Evolutionary conservation across 2,888 invertebrate species (phyloP), one percentile per base, ranked within the genome.

Genomic region (Steinernema hermaphroditum): DNA sequence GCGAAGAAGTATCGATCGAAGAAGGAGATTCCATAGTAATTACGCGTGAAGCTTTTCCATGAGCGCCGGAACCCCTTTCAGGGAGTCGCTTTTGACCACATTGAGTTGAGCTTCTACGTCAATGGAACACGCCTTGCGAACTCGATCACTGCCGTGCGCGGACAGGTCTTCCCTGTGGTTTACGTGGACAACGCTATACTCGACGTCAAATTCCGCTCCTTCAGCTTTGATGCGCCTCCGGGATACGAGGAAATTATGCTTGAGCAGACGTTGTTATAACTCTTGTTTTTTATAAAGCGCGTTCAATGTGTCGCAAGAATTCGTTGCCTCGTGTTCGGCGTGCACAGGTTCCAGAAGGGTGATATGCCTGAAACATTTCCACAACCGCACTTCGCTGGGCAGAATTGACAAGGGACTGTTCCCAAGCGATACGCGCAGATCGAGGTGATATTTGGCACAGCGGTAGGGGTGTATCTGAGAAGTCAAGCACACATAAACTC

Each of bases 161-260:
- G 89, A 8, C 77, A 83, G 77, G 80, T 85, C 4, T 85, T 80
- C 72, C 85, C 85, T 8, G 74, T 79, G 75, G 82, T 91, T 91
- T 74, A 89, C 94, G 96, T 97, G 85, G 96, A 96, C 86, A 95
- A 96, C 87, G 96, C 97, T 34, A 96, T 97, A 82, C 88, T 98
- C 89, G 98, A 98, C 88, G 92, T 96, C 78, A 92, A 94, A 84
- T 91, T 97, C 87, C 93, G 93, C 82, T 92, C 92, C 87, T 96
- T 96, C 87, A 91, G 91, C 79, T 92, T 93, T 87, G 90, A 92
- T 0, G 92, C 93, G 44, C 88, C 88, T 1, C 87, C 89, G 0
- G 89, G 91, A 70, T 96, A 96, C 46, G 96, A 92, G 87, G 95
- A 96, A 83, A 96, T 97, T 79, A 93, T 97, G 92, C 90, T 96